Evolutionary conservation across 2,888 invertebrate species (phyloP), one percentile per base, ranked within the genome.

Genomic region (Lithodes maja): DNA sequence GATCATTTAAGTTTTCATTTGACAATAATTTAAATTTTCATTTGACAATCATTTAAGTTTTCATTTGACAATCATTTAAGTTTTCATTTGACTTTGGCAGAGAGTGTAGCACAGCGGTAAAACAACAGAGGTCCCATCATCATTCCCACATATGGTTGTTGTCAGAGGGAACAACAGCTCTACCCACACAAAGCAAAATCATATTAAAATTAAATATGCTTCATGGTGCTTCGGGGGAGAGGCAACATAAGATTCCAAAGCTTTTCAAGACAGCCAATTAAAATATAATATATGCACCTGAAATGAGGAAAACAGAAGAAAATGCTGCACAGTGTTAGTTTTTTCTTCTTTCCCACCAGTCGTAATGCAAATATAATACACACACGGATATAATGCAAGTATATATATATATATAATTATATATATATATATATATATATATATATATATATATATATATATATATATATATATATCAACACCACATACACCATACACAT

Each of bases 161-260:
- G 55, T n/a, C 74, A 81, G 50, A 81, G 86, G 86, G 86, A 81
- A 81, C 80, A 86, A 80, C 86, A 86, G 86, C 86, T 86, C 86
- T 86, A 86, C 86, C 86, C 86, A 86, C 86, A 86, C 74, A 86
- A 86, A 86, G 86, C 86, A 86, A 81, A 81, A 86, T 81, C 71
- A 86, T 78, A 84, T 55, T 84, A 77, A 81, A 86, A 81, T 80
- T 86, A 86, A 81, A 74, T 61, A 71, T 71, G 71, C 71, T 81
- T 81, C 81, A 81, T 86, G 81, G 75, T 81, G 86, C 81, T 86
- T 81, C 81, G 86, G 71, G 68, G 71, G 17, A 17, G 71, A 71
- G 71, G 71, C 71, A 71, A 71, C 71, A 71, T 74, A 77, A 49
- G 77, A 77, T 77, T 49, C 55, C 75, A 84, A 84, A 84, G 84